Base-by-base conservation (phyloP, 2,113 vertebrate genomes). In the Polyodon spathula region DNA sequence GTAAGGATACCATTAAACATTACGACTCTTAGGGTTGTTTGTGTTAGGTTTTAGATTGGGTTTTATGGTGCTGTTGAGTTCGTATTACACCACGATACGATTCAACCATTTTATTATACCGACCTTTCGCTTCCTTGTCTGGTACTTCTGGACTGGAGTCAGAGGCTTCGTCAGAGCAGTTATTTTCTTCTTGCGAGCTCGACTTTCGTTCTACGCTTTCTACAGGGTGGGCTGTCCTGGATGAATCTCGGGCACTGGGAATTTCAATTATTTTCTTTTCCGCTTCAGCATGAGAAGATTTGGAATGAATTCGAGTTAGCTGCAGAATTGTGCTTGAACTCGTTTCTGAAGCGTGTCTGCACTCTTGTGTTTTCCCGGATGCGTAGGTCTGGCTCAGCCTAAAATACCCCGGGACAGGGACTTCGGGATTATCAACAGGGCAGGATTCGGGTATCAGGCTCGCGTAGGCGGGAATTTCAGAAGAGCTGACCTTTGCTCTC, bases 371-470 rank as follows among this genome's bases (percentile, higher is more conserved):
- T 88, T 95, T 97, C 73, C 92, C 91, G 69, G 90, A 89, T 76
- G 92, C 88, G 80, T 96, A 98, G 83, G 93, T 97, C 87, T 98
- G 95, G 80, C 96, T 97, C 78, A 98, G 88, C 84, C 96, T 93
- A 89, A 98, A 98, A 87, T 98, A 98, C 76, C 96, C 95, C 78
- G 95, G 96, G 67, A 98, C 93, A 41, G 96, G 96, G 79, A 98
- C 91, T 85, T 98, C 96, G 14, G 96, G 92, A 78, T 93, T 94
- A 62, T 97, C 96, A 79, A 90, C 85, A 57, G 92, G 82, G 72
- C 93, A 95, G 61, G 91, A 84, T 69, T 98, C 94, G 38, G 93
- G 84, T 69, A 92, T 84, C 76, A 94, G 80, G 84, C 87, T 94
- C 74, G 93, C 89, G 80, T 95, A 97, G 67, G 89, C 86, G 77